Conservation (phyloP, 2,888 invertebrate genomes). For the Marasmarcha lunaedactyla region DNA sequence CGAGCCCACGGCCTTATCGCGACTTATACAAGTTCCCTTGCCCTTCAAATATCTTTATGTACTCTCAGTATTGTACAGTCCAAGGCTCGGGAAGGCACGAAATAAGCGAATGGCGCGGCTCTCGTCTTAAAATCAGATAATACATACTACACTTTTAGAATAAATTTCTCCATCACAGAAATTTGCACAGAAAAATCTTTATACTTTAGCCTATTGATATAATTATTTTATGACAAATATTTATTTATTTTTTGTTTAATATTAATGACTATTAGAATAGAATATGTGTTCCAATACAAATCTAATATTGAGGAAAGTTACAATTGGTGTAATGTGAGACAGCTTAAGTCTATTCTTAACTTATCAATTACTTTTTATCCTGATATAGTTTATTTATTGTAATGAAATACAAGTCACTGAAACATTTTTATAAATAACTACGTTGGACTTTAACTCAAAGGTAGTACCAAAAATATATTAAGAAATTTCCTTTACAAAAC, state of each 20-base stretch:
- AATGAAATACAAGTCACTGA: conserved; percentile 52
- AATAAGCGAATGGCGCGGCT: conserved; percentile 26
- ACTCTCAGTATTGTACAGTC: neutral
- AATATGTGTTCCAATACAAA: conserved; percentile 51
- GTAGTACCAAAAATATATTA: conserved; percentile 65
- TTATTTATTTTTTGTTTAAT: neutral
- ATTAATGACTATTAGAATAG: conserved; percentile 49
- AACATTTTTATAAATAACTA: conserved; percentile 53
- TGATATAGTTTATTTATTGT: conserved; percentile 39
- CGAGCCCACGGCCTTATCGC: conserved; percentile 18
- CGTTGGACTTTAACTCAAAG: conserved; percentile 68
- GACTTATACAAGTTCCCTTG: neutral
- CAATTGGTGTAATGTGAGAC: conserved; percentile 54
- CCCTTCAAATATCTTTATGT: neutral
- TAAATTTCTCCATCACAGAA: conserved; percentile 65
- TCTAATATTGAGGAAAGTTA: conserved; percentile 41
- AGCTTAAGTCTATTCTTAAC: conserved; percentile 52
- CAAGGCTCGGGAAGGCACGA: neutral
- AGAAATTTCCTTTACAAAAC: conserved; percentile 42
- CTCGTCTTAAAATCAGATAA: conserved; percentile 51
- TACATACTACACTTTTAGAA: conserved; percentile 68
- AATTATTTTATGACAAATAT: conserved; percentile 44
- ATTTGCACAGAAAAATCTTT: conserved; percentile 57
- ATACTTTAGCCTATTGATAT: conserved; percentile 63
- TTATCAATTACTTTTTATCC: conserved; percentile 47